A percentile compares a stretch with the other conserved stretches of the same genome.
These are phyloP conservation scores for Ectobius pallidus DNA, from an alignment of 2,888 invertebrate genomes.

Conservation along the genomic window DNA sequence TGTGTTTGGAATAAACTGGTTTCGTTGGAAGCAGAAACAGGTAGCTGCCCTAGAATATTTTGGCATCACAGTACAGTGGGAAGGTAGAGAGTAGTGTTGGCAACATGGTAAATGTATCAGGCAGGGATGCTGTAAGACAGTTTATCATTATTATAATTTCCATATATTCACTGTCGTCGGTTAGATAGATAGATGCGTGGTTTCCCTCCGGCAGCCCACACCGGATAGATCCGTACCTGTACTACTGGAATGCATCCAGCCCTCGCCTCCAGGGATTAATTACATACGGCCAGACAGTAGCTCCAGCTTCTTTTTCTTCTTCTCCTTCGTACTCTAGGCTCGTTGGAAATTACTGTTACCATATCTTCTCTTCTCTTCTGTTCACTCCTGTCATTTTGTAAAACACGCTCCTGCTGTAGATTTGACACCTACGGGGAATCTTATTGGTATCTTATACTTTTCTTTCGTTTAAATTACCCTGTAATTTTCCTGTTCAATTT, in stretches of 20 bases:
- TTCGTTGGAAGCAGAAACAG: too few species aligned
- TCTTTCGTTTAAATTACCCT: not conserved
- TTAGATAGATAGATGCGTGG: not conserved
- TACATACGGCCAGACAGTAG: constrained; percentile 4
- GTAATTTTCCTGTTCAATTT: constrained; percentile 21
- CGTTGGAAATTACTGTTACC: not conserved
- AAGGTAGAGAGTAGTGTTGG: not conserved
- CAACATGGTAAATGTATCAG: too few species aligned
- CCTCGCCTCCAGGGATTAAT: not conserved
- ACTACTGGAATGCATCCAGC: not conserved
- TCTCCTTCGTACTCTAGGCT: not conserved
- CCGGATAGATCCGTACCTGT: not conserved
- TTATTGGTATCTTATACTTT: not conserved
- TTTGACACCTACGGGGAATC: not conserved
- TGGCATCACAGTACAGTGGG: too few species aligned
- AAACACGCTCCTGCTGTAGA: not conserved
- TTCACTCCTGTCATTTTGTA: not conserved
- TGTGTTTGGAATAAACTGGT: too few species aligned
- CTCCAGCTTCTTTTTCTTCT: not conserved
- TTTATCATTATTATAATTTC: constrained; percentile 38
- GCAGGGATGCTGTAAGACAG: not conserved
- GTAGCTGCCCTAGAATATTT: too few species aligned
- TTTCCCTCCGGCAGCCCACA: not conserved
- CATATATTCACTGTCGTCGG: constrained; percentile 28
- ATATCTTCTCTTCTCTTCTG: not conserved